Evolutionary conservation across 2,113 vertebrate species (phyloP), one percentile per base, ranked within the genome.

Genomic region (Dicerorhinus sumatrensis): DNA sequence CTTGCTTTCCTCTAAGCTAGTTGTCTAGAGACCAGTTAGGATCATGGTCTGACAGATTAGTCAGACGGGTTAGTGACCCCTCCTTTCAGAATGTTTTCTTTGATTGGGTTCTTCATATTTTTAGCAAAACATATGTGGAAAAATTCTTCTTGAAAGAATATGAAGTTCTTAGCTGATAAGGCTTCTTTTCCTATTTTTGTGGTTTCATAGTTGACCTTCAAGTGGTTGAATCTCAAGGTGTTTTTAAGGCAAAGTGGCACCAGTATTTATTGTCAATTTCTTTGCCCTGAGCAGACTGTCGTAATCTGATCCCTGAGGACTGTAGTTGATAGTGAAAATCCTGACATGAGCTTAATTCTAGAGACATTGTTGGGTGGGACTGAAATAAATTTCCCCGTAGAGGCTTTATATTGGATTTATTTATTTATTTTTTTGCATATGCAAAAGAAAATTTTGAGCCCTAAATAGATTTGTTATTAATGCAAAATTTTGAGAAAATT

Each of bases 401-500:
- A 79, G 54, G 11, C 60, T 96, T 89, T 82, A 62, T 48, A 3
- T 85, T 72, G 17, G 31, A 46, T 96, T 39, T 17, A 25, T 18
- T 39, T 17, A 25, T 18, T 79, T 86, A 63, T 76, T 88, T 93
- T 96, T 96, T 79, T 92, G 23, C 36, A 76, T 85, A 67, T 65
- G 54, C 39, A 84, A 29, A 96, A 92, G 42, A 67, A 0, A 85
- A n/a, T 83, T 87, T 79, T 63, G 21, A 51, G 10, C 21, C 65
- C 56, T 67, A 65, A 94, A 75, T 56, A 91, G 72, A 91, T 85
- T 67, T 91, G 48, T 88, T 93, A 60, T 67, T 77, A 89, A 51
- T 96, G 42, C 62, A 81, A 86, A 96, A 93, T 91, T 95, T 93
- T 93, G 76, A 83, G 73, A 86, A 91, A 75, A 76, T 84, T 76